A percentile compares a stretch with the other conserved stretches of the same genome.
Conservation (phyloP, 2,888 invertebrate species). For the Drosophila neotestacea region DNA sequence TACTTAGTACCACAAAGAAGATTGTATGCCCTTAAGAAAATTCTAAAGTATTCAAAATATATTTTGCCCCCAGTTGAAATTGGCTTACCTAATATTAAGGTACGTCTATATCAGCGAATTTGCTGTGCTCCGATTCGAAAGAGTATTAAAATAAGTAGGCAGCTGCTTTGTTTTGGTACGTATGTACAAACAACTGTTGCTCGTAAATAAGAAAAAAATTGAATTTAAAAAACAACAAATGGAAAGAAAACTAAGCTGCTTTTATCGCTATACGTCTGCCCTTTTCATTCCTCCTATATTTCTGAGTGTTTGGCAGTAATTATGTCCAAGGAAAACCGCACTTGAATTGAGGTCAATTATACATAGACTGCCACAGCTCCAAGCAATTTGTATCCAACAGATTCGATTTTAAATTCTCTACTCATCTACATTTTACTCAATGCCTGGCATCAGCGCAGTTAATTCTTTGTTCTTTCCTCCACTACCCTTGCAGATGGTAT, state of each 20-base stretch:
- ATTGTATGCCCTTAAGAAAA: slow-evolving; percentile 23
- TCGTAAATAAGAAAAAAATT: slow-evolving; percentile 65
- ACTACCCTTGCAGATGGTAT: too few species aligned
- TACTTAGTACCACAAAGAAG: neutral
- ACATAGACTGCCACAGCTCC: slow-evolving; percentile 7
- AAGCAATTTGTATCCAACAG: slow-evolving; percentile 12
- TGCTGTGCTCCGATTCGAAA: neutral
- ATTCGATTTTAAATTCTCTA: slow-evolving; percentile 22
- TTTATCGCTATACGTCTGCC: slow-evolving; percentile 12
- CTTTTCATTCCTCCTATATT: neutral
- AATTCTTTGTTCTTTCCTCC: neutral
- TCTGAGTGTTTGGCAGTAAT: slow-evolving; percentile 44
- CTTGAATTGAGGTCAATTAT: slow-evolving; percentile 60
- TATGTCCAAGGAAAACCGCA: slow-evolving; percentile 61
- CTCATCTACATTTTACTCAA: neutral
- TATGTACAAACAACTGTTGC: slow-evolving; percentile 68
- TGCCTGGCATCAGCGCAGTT: neutral
- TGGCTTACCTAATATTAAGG: too few species aligned
- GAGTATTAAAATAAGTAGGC: slow-evolving; percentile 39
- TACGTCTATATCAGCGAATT: neutral
- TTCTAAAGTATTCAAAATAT: too few species aligned
- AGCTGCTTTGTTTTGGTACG: slow-evolving; percentile 22
- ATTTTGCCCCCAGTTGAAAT: too few species aligned
- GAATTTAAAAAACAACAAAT: slow-evolving; percentile 37
- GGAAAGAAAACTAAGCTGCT: slow-evolving; percentile 48